Base-by-base conservation (phyloP, 2,113 vertebrate species). In the Podilymbus podiceps region DNA sequence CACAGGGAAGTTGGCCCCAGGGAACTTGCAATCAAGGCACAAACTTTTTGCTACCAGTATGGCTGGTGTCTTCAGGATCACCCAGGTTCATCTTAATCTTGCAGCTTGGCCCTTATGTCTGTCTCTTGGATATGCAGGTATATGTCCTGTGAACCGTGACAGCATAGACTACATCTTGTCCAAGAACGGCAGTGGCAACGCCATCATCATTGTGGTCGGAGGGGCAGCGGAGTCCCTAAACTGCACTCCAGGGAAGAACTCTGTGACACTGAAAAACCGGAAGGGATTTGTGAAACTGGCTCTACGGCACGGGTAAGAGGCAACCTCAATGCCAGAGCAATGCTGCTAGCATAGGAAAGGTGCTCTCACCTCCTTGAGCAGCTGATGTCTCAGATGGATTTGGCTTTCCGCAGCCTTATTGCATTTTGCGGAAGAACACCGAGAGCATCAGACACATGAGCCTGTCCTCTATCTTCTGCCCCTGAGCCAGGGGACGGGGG, bases 141-240 rank as follows among this genome's bases (percentile, higher is more conserved):
- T 99, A 91, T 99, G 99, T 88, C 99, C 99, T 5, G 99, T 99
- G 87, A 99, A 99, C 93, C 98, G 96, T 30, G 98, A 99, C 96
- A 99, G 99, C 85, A 99, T 99, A 7, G 99, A 99, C 95, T 99
- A 99, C 97, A 98, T 99, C 93, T 98, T 99, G 66, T 98, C 99
- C 2, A 97, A 98, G 79, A 99, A 98, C 0, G 99, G 99, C 77
- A 99, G 92, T 0, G 99, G 99, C 66, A 99, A 99, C 8, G 99
- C 99, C 7, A 98, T 99, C 87, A 92, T 99, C 97, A 99, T 99
- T 0, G 99, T 99, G 2, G 98, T 99, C 0, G 99, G 99, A 30
- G 99, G 99, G 2, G 99, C 99, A 0, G 99, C 99, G 0, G 99
- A 99, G 95, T 99, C 99, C 62, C 98, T 99, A 84, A 98, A 99